phyloP scores from a whole-genome alignment of 2,888 invertebrate species.

The Microplitis deprimator region DNA sequence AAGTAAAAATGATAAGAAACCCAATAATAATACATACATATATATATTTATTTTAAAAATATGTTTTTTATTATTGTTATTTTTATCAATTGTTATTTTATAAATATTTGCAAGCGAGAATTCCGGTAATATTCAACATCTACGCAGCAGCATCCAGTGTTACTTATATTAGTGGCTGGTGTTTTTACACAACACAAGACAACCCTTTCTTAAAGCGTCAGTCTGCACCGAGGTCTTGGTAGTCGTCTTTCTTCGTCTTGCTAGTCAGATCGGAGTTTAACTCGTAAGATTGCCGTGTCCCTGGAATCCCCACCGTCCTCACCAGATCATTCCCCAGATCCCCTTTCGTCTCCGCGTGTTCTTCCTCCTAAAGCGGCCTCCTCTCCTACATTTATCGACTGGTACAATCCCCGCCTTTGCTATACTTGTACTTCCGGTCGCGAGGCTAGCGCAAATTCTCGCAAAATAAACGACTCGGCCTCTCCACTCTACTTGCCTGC shows the following conservation, averaged over 20 bases:
- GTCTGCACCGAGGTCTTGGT: conserved; percentile 37
- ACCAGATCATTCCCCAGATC: conserved; percentile 31
- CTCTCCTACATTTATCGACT: conserved; percentile 16
- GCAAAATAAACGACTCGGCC: conserved; percentile 61
- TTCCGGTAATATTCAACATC: no score
- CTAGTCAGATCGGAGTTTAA: conserved; percentile 17
- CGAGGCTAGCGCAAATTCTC: conserved; percentile 62
- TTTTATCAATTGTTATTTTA: no score
- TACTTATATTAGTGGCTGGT: conserved; percentile 12
- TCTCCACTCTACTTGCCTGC: neutral
- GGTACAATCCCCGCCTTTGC: conserved; percentile 46
- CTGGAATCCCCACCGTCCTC: conserved; percentile 56
- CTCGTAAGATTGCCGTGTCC: conserved; percentile 53
- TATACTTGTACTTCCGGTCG: conserved; percentile 68
- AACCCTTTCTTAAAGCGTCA: conserved; percentile 29
- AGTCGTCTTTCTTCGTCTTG: conserved; percentile 41
- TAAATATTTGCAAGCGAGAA: no score
- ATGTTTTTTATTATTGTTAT: no score
- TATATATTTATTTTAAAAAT: no score
- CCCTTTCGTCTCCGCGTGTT: conserved; percentile 29
- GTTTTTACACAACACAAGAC: conserved; percentile 17
- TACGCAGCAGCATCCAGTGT: no score
- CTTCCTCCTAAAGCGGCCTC: no score
- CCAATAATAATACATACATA: no score
- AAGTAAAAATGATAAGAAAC: no score